A percentile compares a stretch with the other conserved stretches of the same genome.
Conservation (phyloP, 2,113 vertebrate species). For the Caranx ignobilis region DNA sequence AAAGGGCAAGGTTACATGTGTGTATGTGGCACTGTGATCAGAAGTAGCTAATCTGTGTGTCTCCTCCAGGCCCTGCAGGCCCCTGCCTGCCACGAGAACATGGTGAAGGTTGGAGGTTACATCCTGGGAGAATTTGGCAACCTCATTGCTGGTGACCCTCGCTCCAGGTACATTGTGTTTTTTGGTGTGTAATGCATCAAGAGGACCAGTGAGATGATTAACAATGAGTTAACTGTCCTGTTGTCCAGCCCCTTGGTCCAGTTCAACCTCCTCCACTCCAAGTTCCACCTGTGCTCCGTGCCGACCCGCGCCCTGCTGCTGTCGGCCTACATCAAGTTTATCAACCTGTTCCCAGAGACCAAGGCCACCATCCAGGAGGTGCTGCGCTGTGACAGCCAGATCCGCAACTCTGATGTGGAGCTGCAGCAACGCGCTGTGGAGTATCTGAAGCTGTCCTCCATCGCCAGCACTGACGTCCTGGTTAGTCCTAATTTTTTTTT, state of each 20-base stretch:
- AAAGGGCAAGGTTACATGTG: background rate
- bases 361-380: constrained; percentile 95
- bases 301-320: constrained; percentile 91
- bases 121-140: constrained; percentile 95
- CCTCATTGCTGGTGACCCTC: constrained; percentile 93
- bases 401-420: constrained; percentile 93
- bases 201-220: background rate
- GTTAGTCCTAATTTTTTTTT: constrained; percentile 76
- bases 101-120: constrained; percentile 96
- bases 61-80: constrained; percentile 89
- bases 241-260: constrained; percentile 89
- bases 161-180: constrained; percentile 87
- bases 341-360: constrained; percentile 96
- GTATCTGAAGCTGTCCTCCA: constrained; percentile 94
- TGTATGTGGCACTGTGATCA: background rate
- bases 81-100: constrained; percentile 95
- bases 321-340: constrained; percentile 95
- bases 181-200: background rate
- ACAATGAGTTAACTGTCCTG: background rate
- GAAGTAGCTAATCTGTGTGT: background rate
- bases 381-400: constrained; percentile 92
- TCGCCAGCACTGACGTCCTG: constrained; percentile 94
- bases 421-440: constrained; percentile 94
- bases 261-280: constrained; percentile 94
- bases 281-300: constrained; percentile 94